These are phyloP conservation scores for Trididemnum clinides DNA, from an alignment of 23 tunicate genomes.

Conservation along the genomic window DNA sequence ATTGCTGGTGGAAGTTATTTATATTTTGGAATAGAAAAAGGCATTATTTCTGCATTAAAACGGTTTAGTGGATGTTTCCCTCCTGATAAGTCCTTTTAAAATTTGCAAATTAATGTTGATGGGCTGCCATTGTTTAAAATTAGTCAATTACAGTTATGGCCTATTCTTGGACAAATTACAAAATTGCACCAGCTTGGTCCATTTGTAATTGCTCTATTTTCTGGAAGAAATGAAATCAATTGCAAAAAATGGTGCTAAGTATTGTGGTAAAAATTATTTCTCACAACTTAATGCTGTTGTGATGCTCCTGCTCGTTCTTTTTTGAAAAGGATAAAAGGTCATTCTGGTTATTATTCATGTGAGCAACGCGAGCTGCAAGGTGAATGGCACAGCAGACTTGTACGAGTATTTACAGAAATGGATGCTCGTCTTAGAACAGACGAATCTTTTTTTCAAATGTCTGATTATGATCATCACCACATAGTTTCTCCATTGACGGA, in stretches of 20 bases:
- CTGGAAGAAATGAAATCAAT: slow-evolving; percentile 32
- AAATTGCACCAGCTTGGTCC: neutral
- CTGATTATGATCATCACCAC: slow-evolving; percentile 40
- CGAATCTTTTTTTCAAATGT: neutral
- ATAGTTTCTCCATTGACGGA: slow-evolving; percentile 15
- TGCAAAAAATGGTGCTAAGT: slow-evolving; percentile 1
- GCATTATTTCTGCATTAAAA: neutral
- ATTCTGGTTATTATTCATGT: slow-evolving; percentile 53
- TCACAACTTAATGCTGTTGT: slow-evolving; percentile 32
- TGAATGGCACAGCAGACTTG: slow-evolving; percentile 28
- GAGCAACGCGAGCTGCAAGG: slow-evolving; percentile 50
- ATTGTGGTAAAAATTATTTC: neutral
- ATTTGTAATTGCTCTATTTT: slow-evolving; percentile 9
- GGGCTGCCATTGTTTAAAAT: slow-evolving; percentile 53
- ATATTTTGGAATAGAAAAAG: slow-evolving; percentile 10
- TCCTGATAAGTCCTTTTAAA: too few relatives aligned
- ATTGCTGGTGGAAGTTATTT: slow-evolving; percentile 21
- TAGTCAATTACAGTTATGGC: slow-evolving; percentile 33
- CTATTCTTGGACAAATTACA: slow-evolving; percentile 15
- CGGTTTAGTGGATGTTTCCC: too few relatives aligned
- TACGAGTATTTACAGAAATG: neutral
- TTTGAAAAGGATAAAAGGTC: slow-evolving; percentile 37
- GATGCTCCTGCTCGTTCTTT: slow-evolving; percentile 66
- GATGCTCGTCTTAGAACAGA: slow-evolving; percentile 17
- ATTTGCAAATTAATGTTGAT: too few relatives aligned